A percentile compares a stretch with the other conserved stretches of the same genome.
Evolutionary conservation across 1,140 invertebrate species (phyloP).

Genomic region (Rhopalosiphum maidis): DNA sequence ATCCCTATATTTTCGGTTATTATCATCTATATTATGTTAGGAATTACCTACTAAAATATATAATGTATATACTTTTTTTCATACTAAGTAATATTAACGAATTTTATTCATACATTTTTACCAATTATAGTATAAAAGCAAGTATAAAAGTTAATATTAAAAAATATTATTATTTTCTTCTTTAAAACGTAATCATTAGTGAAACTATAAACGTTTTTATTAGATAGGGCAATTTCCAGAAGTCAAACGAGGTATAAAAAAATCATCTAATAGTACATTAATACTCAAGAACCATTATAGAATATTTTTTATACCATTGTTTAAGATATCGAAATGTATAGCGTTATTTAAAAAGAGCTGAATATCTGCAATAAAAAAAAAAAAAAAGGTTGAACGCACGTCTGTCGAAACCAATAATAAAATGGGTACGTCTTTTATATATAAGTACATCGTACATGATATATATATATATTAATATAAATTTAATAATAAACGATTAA

Average conservation of each 20-base stretch:
- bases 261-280: neutral
- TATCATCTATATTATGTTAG: neutral
- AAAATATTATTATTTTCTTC: no score
- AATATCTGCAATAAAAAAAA: neutral
- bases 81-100: no score
- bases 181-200: neutral
- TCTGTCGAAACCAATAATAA: neutral
- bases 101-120: no score
- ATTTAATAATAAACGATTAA: neutral
- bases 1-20: neutral
- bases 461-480: neutral
- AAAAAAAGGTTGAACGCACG: neutral
- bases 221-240: neutral
- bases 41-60: neutral
- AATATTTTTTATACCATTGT: neutral
- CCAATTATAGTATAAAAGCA: no score
- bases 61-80: neutral
- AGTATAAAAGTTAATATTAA: no score
- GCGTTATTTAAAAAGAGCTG: neutral
- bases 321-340: neutral
- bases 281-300: neutral
- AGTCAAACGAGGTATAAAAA: neutral
- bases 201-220: neutral
- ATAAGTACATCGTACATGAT: neutral
- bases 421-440: neutral